These are phyloP conservation scores for Arctopsyche grandis DNA, from an alignment of 1,140 invertebrate genomes.

Conservation along the genomic window DNA sequence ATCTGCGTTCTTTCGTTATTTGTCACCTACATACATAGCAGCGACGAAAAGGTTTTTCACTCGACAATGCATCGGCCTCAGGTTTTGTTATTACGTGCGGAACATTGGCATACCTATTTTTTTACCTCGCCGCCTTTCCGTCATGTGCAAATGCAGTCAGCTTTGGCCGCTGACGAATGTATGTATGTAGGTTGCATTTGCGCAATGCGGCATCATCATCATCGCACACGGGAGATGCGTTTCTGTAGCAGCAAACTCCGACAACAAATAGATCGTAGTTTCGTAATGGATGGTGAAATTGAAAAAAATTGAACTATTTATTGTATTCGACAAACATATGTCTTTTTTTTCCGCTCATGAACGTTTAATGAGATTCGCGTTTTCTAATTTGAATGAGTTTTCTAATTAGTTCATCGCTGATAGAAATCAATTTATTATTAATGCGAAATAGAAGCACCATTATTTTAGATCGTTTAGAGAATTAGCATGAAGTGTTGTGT, in stretches of 20 bases:
- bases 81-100: background rate
- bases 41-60: background rate
- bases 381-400: background rate
- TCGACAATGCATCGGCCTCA: background rate
- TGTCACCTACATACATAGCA: background rate
- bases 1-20: background rate
- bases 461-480: too few relatives aligned
- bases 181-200: background rate
- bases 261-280: background rate
- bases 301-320: background rate
- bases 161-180: background rate
- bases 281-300: background rate
- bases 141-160: background rate
- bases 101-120: background rate
- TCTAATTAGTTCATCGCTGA: conserved; percentile 11
- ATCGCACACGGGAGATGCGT: background rate
- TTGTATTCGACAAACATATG: background rate
- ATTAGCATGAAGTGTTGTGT: too few relatives aligned
- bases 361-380: background rate
- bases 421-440: conserved; percentile 8
- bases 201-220: background rate
- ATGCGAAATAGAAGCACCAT: background rate
- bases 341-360: background rate
- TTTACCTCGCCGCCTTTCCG: too few relatives aligned
- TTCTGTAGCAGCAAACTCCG: background rate